Evolutionary conservation across 2,113 vertebrate genomes (phyloP), one percentile per base, ranked within the genome.

Genomic region (Hepsetus odoe): DNA sequence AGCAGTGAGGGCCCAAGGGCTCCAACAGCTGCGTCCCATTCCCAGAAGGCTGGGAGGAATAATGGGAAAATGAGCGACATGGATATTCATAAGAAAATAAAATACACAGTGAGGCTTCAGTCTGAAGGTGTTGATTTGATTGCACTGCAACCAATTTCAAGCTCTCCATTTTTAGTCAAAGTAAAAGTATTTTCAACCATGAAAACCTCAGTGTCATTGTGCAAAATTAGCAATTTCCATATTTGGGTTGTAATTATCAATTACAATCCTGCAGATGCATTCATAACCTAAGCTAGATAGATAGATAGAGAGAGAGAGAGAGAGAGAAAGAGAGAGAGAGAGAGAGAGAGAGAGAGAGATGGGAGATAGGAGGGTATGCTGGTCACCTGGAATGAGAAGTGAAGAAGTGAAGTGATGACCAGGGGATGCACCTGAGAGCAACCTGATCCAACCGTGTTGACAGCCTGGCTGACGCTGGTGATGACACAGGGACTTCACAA

Each of bases 341-440:
- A 26, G 64, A 51, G 49, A 35, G 42, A 64, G n/a, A 86, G 84
- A 88, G 89, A 86, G 86, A 90, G 85, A 88, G 72, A 49, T 14
- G 61, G 83, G 76, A 74, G 84, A 78, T 26, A 35, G 44, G 20
- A 20, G 26, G 22, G 11, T 28, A 68, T 1, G 49, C 46, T 71
- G 44, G 35, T 38, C 4, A 5, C 35, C 44, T 46, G 44, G 24
- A 11, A 59, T 5, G 20, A 42, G 22, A 16, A 24, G n/a, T 7
- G 11, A 28, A 42, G 69, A 72, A 22, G 8, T 32, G 38, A 35
- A 69, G 30, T 40, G 32, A 56, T 24, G 59, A 55, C 46, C 16
- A 65, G 20, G 67, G 49, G 61, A 80, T 30, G 35, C 78, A 83
- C 82, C 82, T 83, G 82, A 77, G 62, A 70, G 82, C 26, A 78